phyloP scores from a whole-genome alignment of 37 sponge, comb jelly and placozoan species.

The Haliclona indistincta region DNA sequence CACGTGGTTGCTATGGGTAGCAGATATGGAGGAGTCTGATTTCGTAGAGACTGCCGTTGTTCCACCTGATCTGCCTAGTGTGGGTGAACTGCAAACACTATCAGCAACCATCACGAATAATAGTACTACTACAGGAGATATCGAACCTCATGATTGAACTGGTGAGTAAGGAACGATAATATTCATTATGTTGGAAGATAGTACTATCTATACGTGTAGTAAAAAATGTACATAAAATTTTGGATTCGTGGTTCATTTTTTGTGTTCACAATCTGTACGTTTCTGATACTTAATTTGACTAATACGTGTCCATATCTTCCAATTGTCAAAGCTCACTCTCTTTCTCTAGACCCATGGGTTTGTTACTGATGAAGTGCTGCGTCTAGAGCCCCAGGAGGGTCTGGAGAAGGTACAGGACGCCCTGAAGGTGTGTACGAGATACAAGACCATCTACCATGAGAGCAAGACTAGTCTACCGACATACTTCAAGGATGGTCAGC shows the following conservation, averaged over 20 bases:
- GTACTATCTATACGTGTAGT: too few species aligned
- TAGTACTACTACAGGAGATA: slow-evolving; percentile 91
- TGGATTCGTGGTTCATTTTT: too few species aligned
- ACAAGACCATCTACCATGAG: slow-evolving; percentile 49
- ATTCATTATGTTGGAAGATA: too few species aligned
- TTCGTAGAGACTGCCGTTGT: slow-evolving; percentile 66
- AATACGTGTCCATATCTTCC: neutral
- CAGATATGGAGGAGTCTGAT: slow-evolving; percentile 85
- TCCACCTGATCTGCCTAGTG: slow-evolving; percentile 83
- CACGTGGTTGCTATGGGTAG: too few species aligned
- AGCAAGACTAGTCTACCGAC: slow-evolving; percentile 47
- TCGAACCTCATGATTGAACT: slow-evolving; percentile 88
- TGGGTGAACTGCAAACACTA: slow-evolving; percentile 94
- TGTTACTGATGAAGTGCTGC: slow-evolving; percentile 88
- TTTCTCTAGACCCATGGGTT: slow-evolving; percentile 57
- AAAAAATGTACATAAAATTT: too few species aligned
- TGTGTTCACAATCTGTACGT: neutral
- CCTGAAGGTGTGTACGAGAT: slow-evolving; percentile 61
- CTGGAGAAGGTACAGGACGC: slow-evolving; percentile 79
- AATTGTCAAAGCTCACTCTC: neutral
- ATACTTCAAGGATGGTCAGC: slow-evolving; percentile 72
- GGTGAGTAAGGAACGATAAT: slow-evolving; percentile 44
- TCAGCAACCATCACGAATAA: slow-evolving; percentile 82
- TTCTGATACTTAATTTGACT: neutral
- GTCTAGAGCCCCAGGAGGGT: slow-evolving; percentile 90